Evolutionary conservation across 2,113 vertebrate species (phyloP).

Genomic region (Puffinus mauretanicus): DNA sequence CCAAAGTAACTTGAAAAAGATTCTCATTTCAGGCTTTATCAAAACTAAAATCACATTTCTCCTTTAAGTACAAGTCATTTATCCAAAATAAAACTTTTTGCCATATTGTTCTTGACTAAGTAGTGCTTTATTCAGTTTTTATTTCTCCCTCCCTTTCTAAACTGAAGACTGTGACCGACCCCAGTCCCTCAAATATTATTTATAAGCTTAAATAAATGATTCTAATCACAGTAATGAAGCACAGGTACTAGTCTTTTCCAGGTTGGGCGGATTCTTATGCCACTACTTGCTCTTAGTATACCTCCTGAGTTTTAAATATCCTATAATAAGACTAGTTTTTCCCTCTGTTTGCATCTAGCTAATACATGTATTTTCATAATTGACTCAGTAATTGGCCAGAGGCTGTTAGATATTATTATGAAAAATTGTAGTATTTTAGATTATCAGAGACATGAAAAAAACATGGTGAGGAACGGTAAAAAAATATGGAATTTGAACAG

Average conservation of each 20-base stretch:
- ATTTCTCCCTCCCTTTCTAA: not conserved
- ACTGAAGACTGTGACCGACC: not conserved
- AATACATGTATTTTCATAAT: not conserved
- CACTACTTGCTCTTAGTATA: not conserved
- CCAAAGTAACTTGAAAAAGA: constrained; percentile 53
- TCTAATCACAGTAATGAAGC: not conserved
- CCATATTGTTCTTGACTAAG: not conserved
- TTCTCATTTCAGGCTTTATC: constrained; percentile 69
- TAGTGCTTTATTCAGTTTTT: not conserved
- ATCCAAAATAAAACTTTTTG: constrained; percentile 21
- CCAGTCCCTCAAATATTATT: not conserved
- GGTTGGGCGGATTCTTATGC: not conserved
- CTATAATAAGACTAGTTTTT: not conserved
- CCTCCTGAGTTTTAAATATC: not conserved
- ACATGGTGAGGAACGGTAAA: not conserved
- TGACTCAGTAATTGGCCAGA: not conserved
- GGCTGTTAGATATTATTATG: not conserved
- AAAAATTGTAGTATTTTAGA: not conserved
- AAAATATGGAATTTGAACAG: not conserved
- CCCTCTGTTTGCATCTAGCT: not conserved
- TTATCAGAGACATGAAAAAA: not conserved
- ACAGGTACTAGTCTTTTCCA: not conserved
- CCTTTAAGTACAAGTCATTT: not conserved
- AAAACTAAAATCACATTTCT: constrained; percentile 62
- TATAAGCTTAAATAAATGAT: not conserved